Percentiles rank a stretch among this genome's conserved stretches.
Conservation (phyloP, 2,888 invertebrate species). For the Laothoe populi region DNA sequence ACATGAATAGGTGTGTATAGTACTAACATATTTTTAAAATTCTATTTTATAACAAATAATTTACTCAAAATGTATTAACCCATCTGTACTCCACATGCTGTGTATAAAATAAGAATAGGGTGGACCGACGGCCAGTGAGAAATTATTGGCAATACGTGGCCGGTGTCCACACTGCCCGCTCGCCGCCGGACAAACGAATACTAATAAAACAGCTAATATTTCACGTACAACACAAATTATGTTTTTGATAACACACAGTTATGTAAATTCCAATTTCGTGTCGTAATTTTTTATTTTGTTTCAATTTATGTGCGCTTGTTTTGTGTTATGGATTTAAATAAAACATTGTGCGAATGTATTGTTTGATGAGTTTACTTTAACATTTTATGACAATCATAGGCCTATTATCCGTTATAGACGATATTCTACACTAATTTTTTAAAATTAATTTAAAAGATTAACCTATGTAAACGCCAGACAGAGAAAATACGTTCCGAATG, state of each 20-base stretch:
- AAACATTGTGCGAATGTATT: too few species aligned
- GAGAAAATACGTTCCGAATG: too few species aligned
- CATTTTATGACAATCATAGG: too few species aligned
- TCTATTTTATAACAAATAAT: background rate
- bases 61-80: background rate
- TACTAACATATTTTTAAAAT: too few species aligned
- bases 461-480: too few species aligned
- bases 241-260: constrained; percentile 26
- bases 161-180: background rate
- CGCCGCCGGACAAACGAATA: constrained; percentile 43
- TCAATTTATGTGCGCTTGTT: background rate
- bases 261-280: constrained; percentile 19
- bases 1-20: too few species aligned
- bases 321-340: too few species aligned
- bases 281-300: background rate
- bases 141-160: constrained; percentile 52
- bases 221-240: constrained; percentile 24
- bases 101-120: constrained; percentile 44
- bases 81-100: constrained; percentile 28
- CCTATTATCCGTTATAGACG: too few species aligned
- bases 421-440: too few species aligned
- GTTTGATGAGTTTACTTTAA: too few species aligned
- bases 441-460: too few species aligned
- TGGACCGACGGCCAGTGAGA: constrained; percentile 38
- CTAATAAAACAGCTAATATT: constrained; percentile 45